Evolutionary conservation across 2,888 invertebrate species (phyloP), one percentile per base, ranked within the genome.

Genomic region (Heliothis peltigera): DNA sequence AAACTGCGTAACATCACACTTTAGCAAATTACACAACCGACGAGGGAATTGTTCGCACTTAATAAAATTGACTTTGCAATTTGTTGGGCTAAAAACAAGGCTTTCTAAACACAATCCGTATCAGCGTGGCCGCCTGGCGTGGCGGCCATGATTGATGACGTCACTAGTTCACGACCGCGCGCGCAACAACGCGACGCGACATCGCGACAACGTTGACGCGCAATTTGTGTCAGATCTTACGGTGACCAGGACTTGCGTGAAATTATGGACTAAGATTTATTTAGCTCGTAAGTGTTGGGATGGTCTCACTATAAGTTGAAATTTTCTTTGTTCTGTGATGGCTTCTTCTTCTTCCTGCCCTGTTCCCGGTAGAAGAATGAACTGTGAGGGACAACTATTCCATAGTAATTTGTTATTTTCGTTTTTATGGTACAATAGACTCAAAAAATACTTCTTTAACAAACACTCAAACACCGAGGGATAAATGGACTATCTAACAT

Each of bases 71-170:
- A 75, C 63, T 68, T 79, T 28, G 56, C 64, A 52, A 75, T 80
- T 77, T 67, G 77, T 80, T 70, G 48, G 43, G 56, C 59, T 69
- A 58, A 57, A 76, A 76, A 74, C 72, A 67, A 64, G 65, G 63
- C 52, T 56, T 64, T 65, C 69, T 72, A 74, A 72, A 77, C 76
- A 75, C 63, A 81, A 80, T 83, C 81, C 78, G 76, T 81, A 73
- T 64, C 72, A 72, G 73, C 54, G 68, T 44, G 64, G 77, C 72
- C 71, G 73, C 54, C 67, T 44, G 64, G 77, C 64, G 66, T 44
- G 64, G 78, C 64, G 64, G 64, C 61, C 74, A 80, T 83, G 86
- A 87, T 86, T 83, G 86, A 87, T 86, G 84, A 81, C 75, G 80
- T 69, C 69, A 39, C 15, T 39, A 39, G 39, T 39, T 39, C 39